These are phyloP conservation scores for Tipula unca DNA, from an alignment of 2,888 invertebrate genomes.

Conservation along the genomic window DNA sequence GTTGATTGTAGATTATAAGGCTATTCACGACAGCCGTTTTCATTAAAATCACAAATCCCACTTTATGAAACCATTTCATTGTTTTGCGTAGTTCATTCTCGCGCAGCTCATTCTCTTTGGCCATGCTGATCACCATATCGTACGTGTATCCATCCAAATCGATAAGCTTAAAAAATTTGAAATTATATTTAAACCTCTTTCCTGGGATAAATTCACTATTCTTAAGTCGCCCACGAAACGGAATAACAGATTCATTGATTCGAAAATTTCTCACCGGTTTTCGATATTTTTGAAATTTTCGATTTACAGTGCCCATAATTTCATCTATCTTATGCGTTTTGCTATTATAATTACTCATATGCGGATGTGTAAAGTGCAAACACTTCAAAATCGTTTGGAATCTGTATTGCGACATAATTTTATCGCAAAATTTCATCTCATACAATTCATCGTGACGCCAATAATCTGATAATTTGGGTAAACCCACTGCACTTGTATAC, in stretches of 20 bases:
- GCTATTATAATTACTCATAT: background rate
- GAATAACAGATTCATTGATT: background rate
- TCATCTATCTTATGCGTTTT: background rate
- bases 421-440: background rate
- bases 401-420: background rate
- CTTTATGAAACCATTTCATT: constrained; percentile 8
- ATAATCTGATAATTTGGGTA: background rate
- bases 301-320: background rate
- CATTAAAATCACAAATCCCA: background rate
- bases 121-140: background rate
- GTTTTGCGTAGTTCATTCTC: background rate
- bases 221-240: background rate
- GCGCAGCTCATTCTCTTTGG: background rate
- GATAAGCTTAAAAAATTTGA: background rate
- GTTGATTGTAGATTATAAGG: background rate
- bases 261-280: background rate
- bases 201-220: background rate
- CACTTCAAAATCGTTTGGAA: background rate
- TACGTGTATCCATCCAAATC: background rate
- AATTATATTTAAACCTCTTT: background rate
- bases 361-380: background rate
- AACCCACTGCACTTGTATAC: background rate
- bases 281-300: background rate
- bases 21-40: background rate
- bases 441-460: background rate